Base-by-base conservation (phyloP, 2,113 vertebrate genomes). In the Albula glossodonta region DNA sequence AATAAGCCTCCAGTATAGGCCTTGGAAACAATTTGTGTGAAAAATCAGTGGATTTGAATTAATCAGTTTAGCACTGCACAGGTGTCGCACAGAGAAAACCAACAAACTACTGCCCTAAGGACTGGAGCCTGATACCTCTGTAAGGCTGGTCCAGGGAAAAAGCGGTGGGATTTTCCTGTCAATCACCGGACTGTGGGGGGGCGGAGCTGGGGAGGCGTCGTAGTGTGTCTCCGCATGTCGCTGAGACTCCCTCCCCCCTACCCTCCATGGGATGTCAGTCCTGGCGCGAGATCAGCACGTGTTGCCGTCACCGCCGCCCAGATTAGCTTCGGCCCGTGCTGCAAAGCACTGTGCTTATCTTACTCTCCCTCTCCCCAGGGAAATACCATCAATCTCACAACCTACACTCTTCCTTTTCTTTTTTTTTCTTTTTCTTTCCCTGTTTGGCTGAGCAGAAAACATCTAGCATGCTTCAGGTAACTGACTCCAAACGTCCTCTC, bases 361-460 rank as follows among this genome's bases (percentile, higher is more conserved):
- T 4, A 57, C 41, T 8, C 70, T 57, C 53, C 49, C 84, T 41
- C 25, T 80, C 74, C 77, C 31, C 11, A 48, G 77, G 84, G 84
- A 50, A 84, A 77, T 25, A 9, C 74, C 51, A 80, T 85, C 74
- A 85, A 80, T 85, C 84, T 85, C 5, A 80, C n/a, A 52, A 50
- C 13, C 56, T 31, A 4, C 25, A 51, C 8, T 74, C 63, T 82
- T 15, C 48, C 51, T 70, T 57, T 82, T 82, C 9, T 78, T 19
- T 22, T 50, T 11, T 5, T 82, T 12, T 25, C 31, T 48, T 53
- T 53, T 53, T 19, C 48, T 11, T n/a, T 48, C 80, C 50, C 51
- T 6, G 80, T 81, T 52, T 77, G 74, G 8, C 83, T 50, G 74
- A 52, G 49, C 49, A 84, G 12, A 78, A 84, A 78, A 78, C 50